These are phyloP conservation scores for Leptobrachium ailaonicum DNA, from an alignment of 2,113 vertebrate species.

Conservation along the genomic window DNA sequence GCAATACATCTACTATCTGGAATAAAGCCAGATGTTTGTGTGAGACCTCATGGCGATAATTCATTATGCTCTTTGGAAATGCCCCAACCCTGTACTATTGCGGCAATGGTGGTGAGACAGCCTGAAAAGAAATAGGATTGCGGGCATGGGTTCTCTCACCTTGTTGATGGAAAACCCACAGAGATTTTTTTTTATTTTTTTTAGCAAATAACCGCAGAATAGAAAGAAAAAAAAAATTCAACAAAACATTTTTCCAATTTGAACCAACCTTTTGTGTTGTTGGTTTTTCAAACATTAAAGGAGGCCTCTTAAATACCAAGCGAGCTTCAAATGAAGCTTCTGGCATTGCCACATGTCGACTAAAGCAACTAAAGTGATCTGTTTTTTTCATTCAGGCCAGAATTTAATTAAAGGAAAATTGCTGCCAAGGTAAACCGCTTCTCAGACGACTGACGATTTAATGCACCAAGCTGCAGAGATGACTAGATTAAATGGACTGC, in stretches of 20 bases:
- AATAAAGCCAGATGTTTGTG: conserved; percentile 67
- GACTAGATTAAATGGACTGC: neutral
- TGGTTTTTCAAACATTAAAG: conserved; percentile 57
- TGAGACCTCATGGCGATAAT: conserved; percentile 60
- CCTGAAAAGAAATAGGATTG: conserved; percentile 60
- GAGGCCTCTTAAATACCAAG: conserved; percentile 56
- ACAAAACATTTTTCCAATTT: conserved; percentile 55
- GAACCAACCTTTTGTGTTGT: conserved; percentile 62
- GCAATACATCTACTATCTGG: conserved; percentile 59
- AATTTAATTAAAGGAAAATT: conserved; percentile 21
- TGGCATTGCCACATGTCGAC: conserved; percentile 50
- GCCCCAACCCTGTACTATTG: conserved; percentile 59
- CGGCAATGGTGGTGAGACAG: conserved; percentile 53
- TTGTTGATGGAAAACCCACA: conserved; percentile 62
- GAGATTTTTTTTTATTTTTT: conserved; percentile 31
- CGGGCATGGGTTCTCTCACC: conserved; percentile 61
- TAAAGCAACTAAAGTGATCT: neutral
- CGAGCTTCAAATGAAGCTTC: conserved; percentile 57
- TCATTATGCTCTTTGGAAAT: conserved; percentile 61
- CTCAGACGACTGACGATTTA: conserved; percentile 1
- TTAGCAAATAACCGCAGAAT: conserved; percentile 53
- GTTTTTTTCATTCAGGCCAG: conserved; percentile 16
- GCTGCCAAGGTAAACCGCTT: conserved; percentile 30
- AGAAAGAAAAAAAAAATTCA: neutral
- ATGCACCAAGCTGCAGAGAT: neutral